phyloP scores from a whole-genome alignment of 2,888 invertebrate species.

The Mythimna pallens region DNA sequence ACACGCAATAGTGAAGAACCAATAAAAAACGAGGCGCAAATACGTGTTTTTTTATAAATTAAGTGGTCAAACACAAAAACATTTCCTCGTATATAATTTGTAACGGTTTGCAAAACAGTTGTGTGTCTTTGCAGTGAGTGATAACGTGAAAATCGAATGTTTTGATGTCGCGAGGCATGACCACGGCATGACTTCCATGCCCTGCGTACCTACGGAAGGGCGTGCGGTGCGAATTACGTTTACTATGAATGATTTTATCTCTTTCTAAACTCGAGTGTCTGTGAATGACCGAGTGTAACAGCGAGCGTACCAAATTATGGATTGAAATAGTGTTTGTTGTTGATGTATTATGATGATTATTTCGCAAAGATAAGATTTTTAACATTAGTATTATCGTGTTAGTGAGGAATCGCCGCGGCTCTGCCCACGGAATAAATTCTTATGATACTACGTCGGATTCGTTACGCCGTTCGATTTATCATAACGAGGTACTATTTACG shows the following conservation, averaged over 20 bases:
- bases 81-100: conserved; percentile 76
- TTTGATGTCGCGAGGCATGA: conserved; percentile 87
- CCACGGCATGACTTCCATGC: conserved; percentile 90
- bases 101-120: conserved; percentile 70
- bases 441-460: conserved; percentile 81
- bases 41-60: conserved; percentile 84
- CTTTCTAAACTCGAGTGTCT: conserved; percentile 90
- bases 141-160: conserved; percentile 80
- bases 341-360: conserved; percentile 88
- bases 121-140: conserved; percentile 73
- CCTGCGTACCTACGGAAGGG: conserved; percentile 89
- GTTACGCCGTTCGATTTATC: conserved; percentile 82
- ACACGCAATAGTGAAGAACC: conserved; percentile 89
- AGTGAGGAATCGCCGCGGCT: conserved; percentile 72
- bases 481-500: conserved; percentile 85
- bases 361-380: conserved; percentile 82
- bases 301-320: conserved; percentile 89
- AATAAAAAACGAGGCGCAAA: conserved; percentile 89
- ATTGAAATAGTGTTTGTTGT: conserved; percentile 89
- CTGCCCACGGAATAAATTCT: conserved; percentile 77
- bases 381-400: conserved; percentile 82
- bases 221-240: conserved; percentile 89
- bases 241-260: conserved; percentile 91
- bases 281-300: conserved; percentile 90
- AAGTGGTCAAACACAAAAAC: conserved; percentile 81